These are phyloP conservation scores for Periparus ater DNA, from an alignment of 2,797 vertebrate species.

Conservation along the genomic window DNA sequence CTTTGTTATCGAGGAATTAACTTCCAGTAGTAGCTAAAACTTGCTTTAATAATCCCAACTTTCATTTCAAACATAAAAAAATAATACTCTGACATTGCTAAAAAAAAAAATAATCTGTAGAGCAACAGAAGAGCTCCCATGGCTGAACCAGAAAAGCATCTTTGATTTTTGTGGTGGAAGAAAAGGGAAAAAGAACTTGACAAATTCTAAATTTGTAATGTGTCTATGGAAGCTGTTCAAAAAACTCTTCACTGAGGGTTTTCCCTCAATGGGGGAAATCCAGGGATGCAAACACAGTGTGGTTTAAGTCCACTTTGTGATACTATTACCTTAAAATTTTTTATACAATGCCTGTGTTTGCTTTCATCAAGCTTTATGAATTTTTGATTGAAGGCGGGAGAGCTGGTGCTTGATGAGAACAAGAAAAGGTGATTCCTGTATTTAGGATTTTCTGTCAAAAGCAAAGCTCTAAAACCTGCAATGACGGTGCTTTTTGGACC, in stretches of 20 bases:
- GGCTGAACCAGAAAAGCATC: not conserved
- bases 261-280: not conserved
- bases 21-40: not conserved
- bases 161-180: not conserved
- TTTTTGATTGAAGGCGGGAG: not conserved
- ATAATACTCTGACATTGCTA: not conserved
- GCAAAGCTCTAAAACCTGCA: not conserved
- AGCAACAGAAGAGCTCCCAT: not conserved
- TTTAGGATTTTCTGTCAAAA: not conserved
- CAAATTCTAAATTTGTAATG: not conserved
- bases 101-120: not conserved
- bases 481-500: not conserved
- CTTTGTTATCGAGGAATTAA: not conserved
- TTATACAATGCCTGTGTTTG: not conserved
- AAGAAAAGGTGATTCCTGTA: not conserved
- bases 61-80: not conserved
- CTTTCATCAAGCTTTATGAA: conserved; percentile 14
- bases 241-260: not conserved
- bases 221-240: not conserved
- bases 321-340: not conserved
- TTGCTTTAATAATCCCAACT: not conserved
- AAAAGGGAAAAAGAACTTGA: not conserved
- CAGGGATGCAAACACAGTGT: not conserved
- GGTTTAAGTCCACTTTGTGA: not conserved
- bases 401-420: not conserved